phyloP scores from a whole-genome alignment of 1,140 invertebrate genomes.

The Anoplophora glabripennis region DNA sequence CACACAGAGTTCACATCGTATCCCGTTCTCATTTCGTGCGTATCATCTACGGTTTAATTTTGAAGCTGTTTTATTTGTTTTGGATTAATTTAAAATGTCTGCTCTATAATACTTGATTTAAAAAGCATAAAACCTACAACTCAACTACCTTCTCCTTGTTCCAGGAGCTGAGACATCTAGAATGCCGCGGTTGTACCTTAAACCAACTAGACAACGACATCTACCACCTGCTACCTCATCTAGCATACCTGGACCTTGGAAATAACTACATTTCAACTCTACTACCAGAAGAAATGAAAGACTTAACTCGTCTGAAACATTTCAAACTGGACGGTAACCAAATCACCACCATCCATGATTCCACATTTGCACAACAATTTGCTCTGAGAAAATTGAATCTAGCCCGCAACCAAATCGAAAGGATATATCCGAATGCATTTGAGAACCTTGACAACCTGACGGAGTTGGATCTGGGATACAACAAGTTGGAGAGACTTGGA shows the following conservation, averaged over 20 bases:
- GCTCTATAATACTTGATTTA: no score
- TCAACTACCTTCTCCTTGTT: constrained; percentile 35
- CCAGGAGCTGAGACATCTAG: constrained; percentile 64
- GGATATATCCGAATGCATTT: constrained; percentile 64
- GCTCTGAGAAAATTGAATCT: constrained; percentile 58
- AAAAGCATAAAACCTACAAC: no score
- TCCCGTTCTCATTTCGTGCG: no score
- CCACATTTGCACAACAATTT: constrained; percentile 62
- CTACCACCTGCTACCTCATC: constrained; percentile 63
- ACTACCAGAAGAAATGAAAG: constrained; percentile 65
- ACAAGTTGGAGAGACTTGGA: constrained; percentile 63
- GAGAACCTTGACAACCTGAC: constrained; percentile 61
- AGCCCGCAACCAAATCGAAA: constrained; percentile 65
- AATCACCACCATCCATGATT: constrained; percentile 64
- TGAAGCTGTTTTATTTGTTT: no score
- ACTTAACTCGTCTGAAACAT: constrained; percentile 62
- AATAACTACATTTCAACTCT: constrained; percentile 73
- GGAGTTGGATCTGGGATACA: constrained; percentile 69
- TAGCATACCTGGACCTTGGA: constrained; percentile 69
- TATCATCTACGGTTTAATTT: no score
- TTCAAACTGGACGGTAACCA: constrained; percentile 74
- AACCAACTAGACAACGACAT: constrained; percentile 69
- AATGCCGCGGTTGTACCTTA: constrained; percentile 67
- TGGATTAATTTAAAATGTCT: no score
- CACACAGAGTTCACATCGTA: no score